These are phyloP conservation scores for Micronycteris hirsuta DNA, from an alignment of 2,113 vertebrate species.

Conservation along the genomic window DNA sequence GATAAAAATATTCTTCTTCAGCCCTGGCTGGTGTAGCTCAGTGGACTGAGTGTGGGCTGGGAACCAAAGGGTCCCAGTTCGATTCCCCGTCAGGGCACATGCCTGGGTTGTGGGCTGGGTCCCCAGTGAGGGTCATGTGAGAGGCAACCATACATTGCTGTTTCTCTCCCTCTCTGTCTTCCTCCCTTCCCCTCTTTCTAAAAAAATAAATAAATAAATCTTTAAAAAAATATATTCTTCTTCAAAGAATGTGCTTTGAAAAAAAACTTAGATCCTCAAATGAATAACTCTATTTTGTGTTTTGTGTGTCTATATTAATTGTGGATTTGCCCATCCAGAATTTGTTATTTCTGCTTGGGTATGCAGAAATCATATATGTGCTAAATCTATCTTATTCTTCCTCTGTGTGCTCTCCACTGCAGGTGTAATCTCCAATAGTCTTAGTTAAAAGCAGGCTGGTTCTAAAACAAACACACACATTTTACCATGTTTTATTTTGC, in stretches of 20 bases:
- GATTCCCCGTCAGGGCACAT: too few species aligned
- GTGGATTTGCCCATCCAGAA: neutral
- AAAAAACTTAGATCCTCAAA: neutral
- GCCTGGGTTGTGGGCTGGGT: too few species aligned
- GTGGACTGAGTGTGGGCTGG: too few species aligned
- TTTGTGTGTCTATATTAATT: neutral
- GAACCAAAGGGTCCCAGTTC: too few species aligned
- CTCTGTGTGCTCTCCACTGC: neutral
- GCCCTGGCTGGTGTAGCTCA: too few species aligned
- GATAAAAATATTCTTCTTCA: slow-evolving; percentile 37
- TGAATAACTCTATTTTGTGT: neutral
- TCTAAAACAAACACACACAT: neutral
- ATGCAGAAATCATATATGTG: neutral
- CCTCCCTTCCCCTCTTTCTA: too few species aligned
- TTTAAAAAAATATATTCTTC: slow-evolving; percentile 41
- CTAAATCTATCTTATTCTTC: neutral
- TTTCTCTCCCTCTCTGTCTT: too few species aligned
- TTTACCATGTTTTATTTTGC: neutral
- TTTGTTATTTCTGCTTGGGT: neutral
- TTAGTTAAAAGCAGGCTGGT: neutral
- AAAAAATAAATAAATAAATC: too few species aligned
- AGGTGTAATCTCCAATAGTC: neutral
- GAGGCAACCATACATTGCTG: too few species aligned
- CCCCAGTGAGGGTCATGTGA: too few species aligned
- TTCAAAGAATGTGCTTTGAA: neutral